Percentiles rank a stretch among this genome's conserved stretches.
Evolutionary conservation across 1,140 invertebrate genomes (phyloP).

Genomic region (Bombus impatiens): DNA sequence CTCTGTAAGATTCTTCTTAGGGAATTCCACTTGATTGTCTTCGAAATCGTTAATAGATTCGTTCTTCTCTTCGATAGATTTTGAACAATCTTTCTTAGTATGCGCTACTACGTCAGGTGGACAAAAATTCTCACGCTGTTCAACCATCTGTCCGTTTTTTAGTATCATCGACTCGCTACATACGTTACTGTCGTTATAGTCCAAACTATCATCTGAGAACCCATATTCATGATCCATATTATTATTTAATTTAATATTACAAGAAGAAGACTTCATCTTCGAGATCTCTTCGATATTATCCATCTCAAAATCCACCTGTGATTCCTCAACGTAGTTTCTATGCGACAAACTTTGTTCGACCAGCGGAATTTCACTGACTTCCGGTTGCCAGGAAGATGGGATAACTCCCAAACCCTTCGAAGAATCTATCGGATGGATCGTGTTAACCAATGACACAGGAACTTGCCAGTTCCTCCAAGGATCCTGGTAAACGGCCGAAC

Average conservation of each 20-base stretch:
- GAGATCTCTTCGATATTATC: background rate
- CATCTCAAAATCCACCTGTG: background rate
- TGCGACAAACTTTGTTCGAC: too few relatives aligned
- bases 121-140: constrained; percentile 58
- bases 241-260: background rate
- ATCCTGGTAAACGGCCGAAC: background rate
- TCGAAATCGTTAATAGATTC: constrained; percentile 56
- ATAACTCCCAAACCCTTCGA: background rate
- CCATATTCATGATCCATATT: constrained; percentile 46
- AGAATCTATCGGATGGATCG: background rate
- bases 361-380: background rate
- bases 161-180: background rate
- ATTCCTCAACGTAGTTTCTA: background rate
- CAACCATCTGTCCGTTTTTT: background rate
- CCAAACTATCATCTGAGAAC: constrained; percentile 75
- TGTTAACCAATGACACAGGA: background rate
- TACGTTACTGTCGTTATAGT: constrained; percentile 58
- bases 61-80: constrained; percentile 1
- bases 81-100: constrained; percentile 63
- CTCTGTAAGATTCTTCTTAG: constrained; percentile 56
- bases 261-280: background rate
- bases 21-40: constrained; percentile 60
- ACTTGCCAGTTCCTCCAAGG: constrained; percentile 45
- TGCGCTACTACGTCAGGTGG: constrained; percentile 74
- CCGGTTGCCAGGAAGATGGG: background rate